Evolutionary conservation across 2,888 invertebrate species (phyloP), one percentile per base, ranked within the genome.

Genomic region (Agriopis marginaria): DNA sequence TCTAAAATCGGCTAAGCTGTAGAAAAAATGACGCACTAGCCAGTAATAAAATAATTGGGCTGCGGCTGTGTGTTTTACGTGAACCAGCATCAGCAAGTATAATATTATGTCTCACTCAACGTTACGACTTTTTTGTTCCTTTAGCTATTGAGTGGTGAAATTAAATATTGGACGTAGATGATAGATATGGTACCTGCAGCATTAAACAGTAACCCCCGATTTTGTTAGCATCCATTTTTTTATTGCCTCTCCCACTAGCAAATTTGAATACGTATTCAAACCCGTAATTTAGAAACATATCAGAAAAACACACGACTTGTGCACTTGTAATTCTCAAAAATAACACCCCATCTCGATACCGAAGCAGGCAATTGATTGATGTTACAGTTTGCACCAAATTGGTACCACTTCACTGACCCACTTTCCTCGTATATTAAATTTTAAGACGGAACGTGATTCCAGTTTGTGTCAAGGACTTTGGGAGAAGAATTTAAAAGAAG

Each of bases 311-410:
- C 9, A 14, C 10, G n/a, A 39, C 39, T 60, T 60, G 60, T 60
- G 14, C 14, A 49, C 9, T 60, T 60, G 49, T 60, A 39, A 39
- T 0, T 7, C 10, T 60, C n/a, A n/a, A 49, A 14, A 60, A 44
- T 53, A 53, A 4, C 6, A 9, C 51, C 12, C 32, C 53, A 40
- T 50, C 5, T 56, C 42, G 64, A 64, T 64, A 23, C 49, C 62
- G 62, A 61, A 62, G 66, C 68, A 55, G 62, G 40, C 62, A 63
- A 68, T 60, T 61, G 66, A 72, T 66, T 63, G 66, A 72, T 63
- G 72, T 53, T 70, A 69, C 60, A 69, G 63, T 71, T 64, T 64
- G 64, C 56, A 58, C 61, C 53, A 67, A 71, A 71, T 64, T 67
- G 67, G 56, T 60, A 32, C 61, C 54, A 63, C 59, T 68, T 65